These are phyloP conservation scores for Notodonta dromedarius DNA, from an alignment of 2,888 invertebrate genomes.

Conservation along the genomic window DNA sequence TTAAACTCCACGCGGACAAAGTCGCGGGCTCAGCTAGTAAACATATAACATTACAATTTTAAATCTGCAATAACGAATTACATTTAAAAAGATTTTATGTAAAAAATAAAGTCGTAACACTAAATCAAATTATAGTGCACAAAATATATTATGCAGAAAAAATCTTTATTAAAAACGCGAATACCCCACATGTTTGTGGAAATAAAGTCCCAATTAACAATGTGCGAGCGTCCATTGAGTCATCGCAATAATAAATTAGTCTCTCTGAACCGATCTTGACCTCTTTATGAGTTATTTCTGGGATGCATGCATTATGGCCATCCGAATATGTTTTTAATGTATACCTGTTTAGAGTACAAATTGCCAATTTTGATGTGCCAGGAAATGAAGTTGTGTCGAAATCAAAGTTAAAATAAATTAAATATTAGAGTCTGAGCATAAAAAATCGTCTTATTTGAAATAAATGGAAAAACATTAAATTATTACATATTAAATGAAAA, in stretches of 20 bases:
- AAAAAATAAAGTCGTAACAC: conserved; percentile 20
- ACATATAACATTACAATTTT: too few relatives aligned
- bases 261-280: conserved; percentile 27
- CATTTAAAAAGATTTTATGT: background rate
- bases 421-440: too few relatives aligned
- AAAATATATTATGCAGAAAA: conserved; percentile 13
- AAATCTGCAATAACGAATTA: background rate
- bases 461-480: too few relatives aligned
- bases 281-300: conserved; percentile 26
- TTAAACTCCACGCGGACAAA: too few relatives aligned
- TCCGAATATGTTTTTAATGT: conserved; percentile 12
- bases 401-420: too few relatives aligned
- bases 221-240: conserved; percentile 27
- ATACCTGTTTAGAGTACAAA: background rate
- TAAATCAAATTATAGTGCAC: conserved; percentile 36
- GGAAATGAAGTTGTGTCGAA: too few relatives aligned
- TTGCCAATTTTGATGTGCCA: too few relatives aligned
- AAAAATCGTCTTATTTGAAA: too few relatives aligned
- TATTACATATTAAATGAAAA: too few relatives aligned
- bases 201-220: conserved; percentile 36
- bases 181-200: conserved; percentile 18
- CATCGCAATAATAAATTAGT: conserved; percentile 30
- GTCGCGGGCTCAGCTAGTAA: too few relatives aligned
- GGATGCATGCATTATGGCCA: conserved; percentile 10
- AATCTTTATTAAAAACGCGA: conserved; percentile 24